A percentile compares a stretch with the other conserved stretches of the same genome.
Conservation (phyloP, 2,113 vertebrate genomes). For the Drymodes brunneopygia region DNA sequence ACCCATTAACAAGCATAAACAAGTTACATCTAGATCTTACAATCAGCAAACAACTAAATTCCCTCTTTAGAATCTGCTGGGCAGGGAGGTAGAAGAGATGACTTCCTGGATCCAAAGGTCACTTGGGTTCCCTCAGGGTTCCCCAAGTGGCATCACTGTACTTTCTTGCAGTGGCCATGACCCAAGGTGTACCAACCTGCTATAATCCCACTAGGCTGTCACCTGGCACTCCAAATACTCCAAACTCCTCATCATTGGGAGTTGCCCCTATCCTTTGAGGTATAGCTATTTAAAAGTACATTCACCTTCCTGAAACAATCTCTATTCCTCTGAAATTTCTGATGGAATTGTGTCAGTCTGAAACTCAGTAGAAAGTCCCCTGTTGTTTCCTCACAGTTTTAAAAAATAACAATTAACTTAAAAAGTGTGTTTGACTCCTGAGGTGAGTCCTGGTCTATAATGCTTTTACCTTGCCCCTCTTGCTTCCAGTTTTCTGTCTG, state of each 20-base stretch:
- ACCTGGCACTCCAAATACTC: background rate
- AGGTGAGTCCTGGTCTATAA: background rate
- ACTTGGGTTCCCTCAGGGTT: background rate
- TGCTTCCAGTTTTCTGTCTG: background rate
- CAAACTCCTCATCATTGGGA: background rate
- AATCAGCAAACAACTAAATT: background rate
- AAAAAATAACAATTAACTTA: background rate
- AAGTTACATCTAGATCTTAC: background rate
- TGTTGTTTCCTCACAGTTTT: background rate
- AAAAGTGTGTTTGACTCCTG: background rate
- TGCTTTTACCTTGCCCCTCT: background rate
- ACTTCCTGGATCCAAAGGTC: background rate
- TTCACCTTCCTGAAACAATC: background rate
- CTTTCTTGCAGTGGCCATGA: background rate
- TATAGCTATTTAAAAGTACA: background rate
- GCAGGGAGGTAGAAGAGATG: background rate
- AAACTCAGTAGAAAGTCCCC: background rate
- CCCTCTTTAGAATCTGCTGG: background rate
- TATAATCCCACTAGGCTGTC: background rate
- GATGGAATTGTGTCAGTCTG: background rate
- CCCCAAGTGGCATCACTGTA: background rate
- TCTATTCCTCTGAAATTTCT: background rate
- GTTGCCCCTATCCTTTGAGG: background rate
- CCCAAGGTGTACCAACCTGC: background rate
- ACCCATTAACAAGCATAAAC: background rate